Base-by-base conservation (phyloP, 2,113 vertebrate species). In the Ardeotis arabs region DNA sequence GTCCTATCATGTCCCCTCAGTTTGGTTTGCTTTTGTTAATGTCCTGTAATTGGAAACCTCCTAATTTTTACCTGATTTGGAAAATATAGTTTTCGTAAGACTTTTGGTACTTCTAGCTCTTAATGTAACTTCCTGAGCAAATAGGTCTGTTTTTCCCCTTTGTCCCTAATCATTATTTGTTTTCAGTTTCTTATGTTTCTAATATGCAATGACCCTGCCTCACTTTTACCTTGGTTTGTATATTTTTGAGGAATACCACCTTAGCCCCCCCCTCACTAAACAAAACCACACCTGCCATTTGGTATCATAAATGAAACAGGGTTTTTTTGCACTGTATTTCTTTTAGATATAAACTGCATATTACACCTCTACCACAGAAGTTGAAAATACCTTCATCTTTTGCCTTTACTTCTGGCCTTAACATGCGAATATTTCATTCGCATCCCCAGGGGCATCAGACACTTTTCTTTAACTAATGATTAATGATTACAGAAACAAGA, bases 1-100 rank as follows among this genome's bases (percentile, higher is more conserved):
- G 15, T 52, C 20, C 24, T 45, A 31, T 39, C 7, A 47, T 1
- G 2, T 39, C 8, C 19, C 12, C 14, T 19, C 0, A 3, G 7
- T 82, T 56, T 69, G 15, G 8, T 58, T 90, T 56, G 41, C 16
- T 55, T 90, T 35, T 53, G 8, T 62, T 90, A n/a, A 9, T 67
- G 39, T 47, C 74, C 24, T 49, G 29, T 81, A 75, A 49, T 53
- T 62, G 23, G 68, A 68, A 80, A 75, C 62, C 29, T 77, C 13
- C 31, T n/a, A 19, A 37, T 45, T 52, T 59, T 63, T 70, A 56
- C 27, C 13, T 21, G 33, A 27, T 81, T 44, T 60, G 24, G 17
- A 60, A 69, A 86, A 74, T 31, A 5, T 63, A 29, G n/a, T 69
- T 82, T 63, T 68, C 14, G 41, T 27, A 68, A 81, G 55, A 44